phyloP scores from a whole-genome alignment of 2,113 vertebrate genomes.

The Anguilla rostrata region DNA sequence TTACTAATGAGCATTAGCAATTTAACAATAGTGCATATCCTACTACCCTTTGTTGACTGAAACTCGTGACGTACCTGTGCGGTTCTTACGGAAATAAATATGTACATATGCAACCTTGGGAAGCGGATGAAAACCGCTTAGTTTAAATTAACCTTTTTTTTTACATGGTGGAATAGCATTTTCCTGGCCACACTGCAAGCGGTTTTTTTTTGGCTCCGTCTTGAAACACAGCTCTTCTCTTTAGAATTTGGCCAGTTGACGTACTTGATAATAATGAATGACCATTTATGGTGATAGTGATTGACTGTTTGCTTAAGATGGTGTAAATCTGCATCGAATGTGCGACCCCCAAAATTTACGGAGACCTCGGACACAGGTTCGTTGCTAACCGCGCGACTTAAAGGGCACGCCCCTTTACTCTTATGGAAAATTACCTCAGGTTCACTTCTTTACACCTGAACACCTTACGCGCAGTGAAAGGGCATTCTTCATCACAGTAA shows the following conservation, averaged over 20 bases:
- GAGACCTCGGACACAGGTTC: not conserved
- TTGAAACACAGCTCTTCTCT: not conserved
- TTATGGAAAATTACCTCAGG: not conserved
- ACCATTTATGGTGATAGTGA: not conserved
- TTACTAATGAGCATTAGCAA: not conserved
- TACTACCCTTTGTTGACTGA: not conserved
- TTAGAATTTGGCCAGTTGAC: not conserved
- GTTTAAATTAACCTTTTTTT: not conserved
- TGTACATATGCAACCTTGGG: not conserved
- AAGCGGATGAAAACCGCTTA: not conserved
- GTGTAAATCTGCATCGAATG: not conserved
- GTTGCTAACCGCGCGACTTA: not conserved
- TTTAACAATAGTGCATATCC: conserved; percentile 13
- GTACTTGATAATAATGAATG: not conserved
- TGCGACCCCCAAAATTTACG: not conserved
- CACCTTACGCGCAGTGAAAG: not conserved
- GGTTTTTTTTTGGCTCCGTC: not conserved
- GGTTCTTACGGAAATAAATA: conserved; percentile 6
- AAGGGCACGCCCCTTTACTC: not conserved
- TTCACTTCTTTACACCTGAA: not conserved
- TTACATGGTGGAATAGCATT: not conserved
- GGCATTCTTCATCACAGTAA: not conserved
- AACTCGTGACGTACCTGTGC: conserved; percentile 13
- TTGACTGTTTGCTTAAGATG: not conserved
- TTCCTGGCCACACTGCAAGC: not conserved